Evolutionary conservation across 2,797 vertebrate species (phyloP).

Genomic region (Scomberomorus guttatus): DNA sequence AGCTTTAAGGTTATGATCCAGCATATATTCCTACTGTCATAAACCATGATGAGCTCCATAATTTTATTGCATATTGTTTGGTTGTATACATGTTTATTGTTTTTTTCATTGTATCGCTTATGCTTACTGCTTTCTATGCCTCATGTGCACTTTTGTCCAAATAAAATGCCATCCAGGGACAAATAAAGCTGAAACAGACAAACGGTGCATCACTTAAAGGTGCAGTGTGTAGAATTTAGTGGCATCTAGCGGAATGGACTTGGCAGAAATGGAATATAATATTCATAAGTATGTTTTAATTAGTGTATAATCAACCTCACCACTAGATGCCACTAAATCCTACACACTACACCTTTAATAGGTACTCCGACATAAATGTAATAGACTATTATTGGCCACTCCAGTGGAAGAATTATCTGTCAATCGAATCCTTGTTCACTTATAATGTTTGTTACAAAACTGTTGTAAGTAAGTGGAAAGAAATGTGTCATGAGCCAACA

Average conservation of each 20-base stretch:
- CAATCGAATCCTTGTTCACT: slow-evolving; percentile 25
- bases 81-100: slow-evolving; percentile 31
- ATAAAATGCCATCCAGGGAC: slow-evolving; percentile 19
- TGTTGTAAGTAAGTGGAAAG: background rate
- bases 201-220: slow-evolving; percentile 24
- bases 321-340: too few relatives aligned
- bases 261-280: too few relatives aligned
- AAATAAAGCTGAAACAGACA: slow-evolving; percentile 43
- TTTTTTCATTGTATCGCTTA: slow-evolving; percentile 28
- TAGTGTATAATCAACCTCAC: too few relatives aligned
- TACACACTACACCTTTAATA: background rate
- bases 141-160: slow-evolving; percentile 25
- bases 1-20: slow-evolving; percentile 32
- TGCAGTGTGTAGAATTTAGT: too few relatives aligned
- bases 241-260: too few relatives aligned
- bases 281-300: too few relatives aligned
- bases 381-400: slow-evolving; percentile 30
- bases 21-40: background rate
- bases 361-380: slow-evolving; percentile 24
- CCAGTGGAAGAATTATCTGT: slow-evolving; percentile 28
- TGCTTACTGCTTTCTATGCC: slow-evolving; percentile 12
- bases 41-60: background rate
- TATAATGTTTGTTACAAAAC: slow-evolving; percentile 22
- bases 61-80: slow-evolving; percentile 43
- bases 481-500: slow-evolving; percentile 25